Percentiles rank a stretch among this genome's conserved stretches.
These are phyloP conservation scores for Lycaena phlaeas DNA, from an alignment of 2,888 invertebrate genomes.

Conservation along the genomic window DNA sequence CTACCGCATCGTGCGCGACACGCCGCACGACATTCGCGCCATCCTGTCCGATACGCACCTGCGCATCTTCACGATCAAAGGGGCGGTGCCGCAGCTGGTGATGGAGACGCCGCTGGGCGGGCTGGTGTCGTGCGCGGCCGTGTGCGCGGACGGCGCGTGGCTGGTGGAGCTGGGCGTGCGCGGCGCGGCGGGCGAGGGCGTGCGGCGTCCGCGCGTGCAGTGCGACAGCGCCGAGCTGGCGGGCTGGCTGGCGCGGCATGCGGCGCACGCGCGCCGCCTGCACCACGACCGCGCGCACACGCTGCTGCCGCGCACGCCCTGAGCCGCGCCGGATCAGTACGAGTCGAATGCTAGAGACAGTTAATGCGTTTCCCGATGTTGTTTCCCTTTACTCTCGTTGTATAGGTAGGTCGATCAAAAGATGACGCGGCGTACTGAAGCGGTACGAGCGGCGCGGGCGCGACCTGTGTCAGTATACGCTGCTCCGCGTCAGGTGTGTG, in stretches of 20 bases:
- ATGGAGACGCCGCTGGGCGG: constrained; percentile 70
- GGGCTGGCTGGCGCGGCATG: constrained; percentile 81
- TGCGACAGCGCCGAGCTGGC: constrained; percentile 83
- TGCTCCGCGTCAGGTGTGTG: too few relatives aligned
- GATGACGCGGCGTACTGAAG: too few relatives aligned
- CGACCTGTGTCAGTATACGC: too few relatives aligned
- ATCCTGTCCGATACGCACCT: constrained; percentile 83
- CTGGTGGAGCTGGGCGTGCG: constrained; percentile 81
- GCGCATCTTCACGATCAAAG: constrained; percentile 78
- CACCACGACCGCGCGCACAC: constrained; percentile 87
- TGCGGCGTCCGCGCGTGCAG: constrained; percentile 82
- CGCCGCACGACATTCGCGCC: constrained; percentile 85
- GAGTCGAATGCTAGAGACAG: neutral
- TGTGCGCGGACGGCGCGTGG: constrained; percentile 69
- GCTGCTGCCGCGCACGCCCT: constrained; percentile 48
- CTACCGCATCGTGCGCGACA: constrained; percentile 82
- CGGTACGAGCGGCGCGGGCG: too few relatives aligned
- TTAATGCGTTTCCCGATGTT: too few relatives aligned
- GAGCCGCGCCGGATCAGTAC: constrained; percentile 21
- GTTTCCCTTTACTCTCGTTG: too few relatives aligned
- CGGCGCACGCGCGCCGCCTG: constrained; percentile 90
- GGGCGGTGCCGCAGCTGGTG: constrained; percentile 66
- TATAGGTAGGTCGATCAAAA: too few relatives aligned
- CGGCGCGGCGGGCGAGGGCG: constrained; percentile 51
- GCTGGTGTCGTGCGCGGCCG: constrained; percentile 77